Base-by-base conservation (phyloP, 2,888 invertebrate species). In the Stegana nigrithorax region DNA sequence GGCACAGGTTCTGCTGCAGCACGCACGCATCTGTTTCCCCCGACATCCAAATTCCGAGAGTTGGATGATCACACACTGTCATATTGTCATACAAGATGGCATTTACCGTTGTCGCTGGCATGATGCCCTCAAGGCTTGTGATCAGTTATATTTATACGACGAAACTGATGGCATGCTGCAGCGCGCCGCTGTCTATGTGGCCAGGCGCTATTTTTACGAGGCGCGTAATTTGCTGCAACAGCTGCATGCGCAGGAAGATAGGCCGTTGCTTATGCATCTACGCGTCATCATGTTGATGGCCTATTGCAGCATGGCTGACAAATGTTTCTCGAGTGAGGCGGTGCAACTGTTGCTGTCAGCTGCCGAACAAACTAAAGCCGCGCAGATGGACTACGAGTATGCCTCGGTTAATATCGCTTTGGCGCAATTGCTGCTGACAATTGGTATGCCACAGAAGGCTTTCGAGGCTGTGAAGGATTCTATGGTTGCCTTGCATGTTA, bases 391-490 rank as follows among this genome's bases (percentile, higher is more conserved):
- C 69, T 93, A 93, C 80, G 89, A 93, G 68, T 89, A 90, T 50
- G 91, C 93, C 0, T 83, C 93, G 26, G 90, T 92, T 3, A 91
- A 92, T 74, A 89, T 95, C 87, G 91, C 94, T 77, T 89, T 95
- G 55, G 94, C 94, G 0, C 91, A 93, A 81, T 89, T 93, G 10
- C 88, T 94, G 85, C 86, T 95, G 32, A 70, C 78, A 27, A 89
- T 94, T 88, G 91, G 91, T 19, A 89, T 94, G 86, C 90, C 93
- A 0, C 89, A 89, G 66, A 93, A 94, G 82, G 94, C 95, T 0
- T 84, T 93, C 61, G 87, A 88, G 66, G 87, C 93, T 10, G 88
- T 93, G 0, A 90, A 92, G 69, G 88, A 90, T 83, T 89, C 91
- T 60, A 88, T 94, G 75, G 89, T 92, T 6, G 88, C 88, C 27